Percentiles rank a stretch among this genome's conserved stretches.
phyloP scores from a whole-genome alignment of 2,797 vertebrate species.

The Hypotaenidia philippensis region DNA sequence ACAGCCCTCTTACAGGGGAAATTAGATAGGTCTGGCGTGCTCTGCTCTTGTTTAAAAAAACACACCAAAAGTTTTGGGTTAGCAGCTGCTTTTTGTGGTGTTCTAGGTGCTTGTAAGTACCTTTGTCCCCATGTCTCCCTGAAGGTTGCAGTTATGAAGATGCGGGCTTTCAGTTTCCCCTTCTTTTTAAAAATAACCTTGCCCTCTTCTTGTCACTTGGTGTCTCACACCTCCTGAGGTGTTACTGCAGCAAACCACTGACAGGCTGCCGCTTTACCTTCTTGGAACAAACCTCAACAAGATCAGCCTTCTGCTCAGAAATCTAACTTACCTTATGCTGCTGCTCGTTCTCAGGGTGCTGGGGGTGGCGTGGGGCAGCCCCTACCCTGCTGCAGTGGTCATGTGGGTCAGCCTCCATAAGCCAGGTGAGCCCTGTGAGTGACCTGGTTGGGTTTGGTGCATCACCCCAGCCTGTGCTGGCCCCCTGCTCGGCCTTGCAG shows the following conservation, averaged over 20 bases:
- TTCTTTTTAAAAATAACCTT: not conserved
- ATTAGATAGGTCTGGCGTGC: not conserved
- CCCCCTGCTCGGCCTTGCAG: rapidly evolving
- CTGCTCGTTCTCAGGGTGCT: not conserved
- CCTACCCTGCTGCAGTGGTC: rapidly evolving
- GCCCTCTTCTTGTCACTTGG: not conserved
- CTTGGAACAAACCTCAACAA: not conserved
- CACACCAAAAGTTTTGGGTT: no score
- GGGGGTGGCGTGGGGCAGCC: not conserved
- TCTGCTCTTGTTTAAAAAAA: not conserved
- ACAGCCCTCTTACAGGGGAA: not conserved
- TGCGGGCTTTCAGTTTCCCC: not conserved
- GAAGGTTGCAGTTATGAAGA: not conserved
- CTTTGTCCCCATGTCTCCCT: not conserved
- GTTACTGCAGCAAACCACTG: not conserved
- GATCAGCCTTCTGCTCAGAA: not conserved
- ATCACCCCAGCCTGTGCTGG: rapidly evolving
- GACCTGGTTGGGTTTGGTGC: not conserved
- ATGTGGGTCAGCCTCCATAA: not conserved
- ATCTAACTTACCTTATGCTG: not conserved
- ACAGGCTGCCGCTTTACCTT: not conserved
- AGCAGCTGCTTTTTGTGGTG: no score
- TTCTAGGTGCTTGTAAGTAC: not conserved
- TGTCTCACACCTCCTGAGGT: not conserved
- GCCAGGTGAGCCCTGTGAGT: rapidly evolving